These are phyloP conservation scores for Cheumatopsyche charites DNA, from an alignment of 1,140 invertebrate genomes.

Conservation along the genomic window DNA sequence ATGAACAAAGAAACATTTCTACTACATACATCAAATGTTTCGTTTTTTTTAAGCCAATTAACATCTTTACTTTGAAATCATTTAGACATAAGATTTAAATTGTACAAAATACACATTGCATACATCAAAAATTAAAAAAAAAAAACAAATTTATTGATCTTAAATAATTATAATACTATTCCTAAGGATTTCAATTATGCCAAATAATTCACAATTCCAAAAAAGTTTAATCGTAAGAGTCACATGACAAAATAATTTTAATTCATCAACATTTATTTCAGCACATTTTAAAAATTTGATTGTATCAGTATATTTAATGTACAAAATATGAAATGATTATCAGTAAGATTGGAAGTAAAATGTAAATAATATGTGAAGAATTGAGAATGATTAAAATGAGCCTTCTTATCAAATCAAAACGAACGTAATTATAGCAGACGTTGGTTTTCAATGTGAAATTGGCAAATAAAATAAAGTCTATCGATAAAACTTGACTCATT, in stretches of 20 bases:
- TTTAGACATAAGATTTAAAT: slow-evolving; percentile 1
- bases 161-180: slow-evolving; percentile 7
- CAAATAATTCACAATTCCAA: not conserved
- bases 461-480: too few relatives aligned
- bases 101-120: slow-evolving; percentile 1
- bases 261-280: slow-evolving; percentile 8
- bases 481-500: too few relatives aligned
- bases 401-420: too few relatives aligned
- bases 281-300: slow-evolving; percentile 8
- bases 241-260: not conserved
- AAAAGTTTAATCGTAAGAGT: not conserved
- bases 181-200: slow-evolving; percentile 4
- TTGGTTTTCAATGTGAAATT: too few relatives aligned
- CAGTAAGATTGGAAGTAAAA: too few relatives aligned
- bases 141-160: not conserved
- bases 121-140: too few relatives aligned
- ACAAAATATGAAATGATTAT: not conserved
- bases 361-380: too few relatives aligned
- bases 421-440: too few relatives aligned
- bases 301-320: not conserved
- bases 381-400: too few relatives aligned
- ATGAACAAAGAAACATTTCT: not conserved
- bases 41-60: not conserved
- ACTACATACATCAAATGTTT: slow-evolving; percentile 12
- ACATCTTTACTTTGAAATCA: not conserved